These are phyloP conservation scores for Megalops cyprinoides DNA, from an alignment of 2,797 vertebrate species.

Conservation along the genomic window DNA sequence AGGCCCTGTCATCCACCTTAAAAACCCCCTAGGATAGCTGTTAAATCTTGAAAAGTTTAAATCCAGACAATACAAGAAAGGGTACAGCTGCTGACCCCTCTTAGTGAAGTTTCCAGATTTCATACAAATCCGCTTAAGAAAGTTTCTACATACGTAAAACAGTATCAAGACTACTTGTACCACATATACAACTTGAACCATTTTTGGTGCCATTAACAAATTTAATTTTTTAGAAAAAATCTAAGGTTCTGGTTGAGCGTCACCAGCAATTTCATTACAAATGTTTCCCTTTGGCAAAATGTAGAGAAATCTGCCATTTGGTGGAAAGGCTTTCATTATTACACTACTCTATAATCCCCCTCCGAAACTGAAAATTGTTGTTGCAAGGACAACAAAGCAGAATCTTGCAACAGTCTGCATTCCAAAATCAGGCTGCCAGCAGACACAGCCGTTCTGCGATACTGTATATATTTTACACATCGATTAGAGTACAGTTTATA, in stretches of 20 bases:
- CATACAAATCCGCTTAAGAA: slow-evolving; percentile 68
- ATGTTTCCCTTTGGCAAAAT: slow-evolving; percentile 74
- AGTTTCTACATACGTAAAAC: slow-evolving; percentile 56
- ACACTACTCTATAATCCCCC: slow-evolving; percentile 36
- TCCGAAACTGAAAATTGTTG: slow-evolving; percentile 34
- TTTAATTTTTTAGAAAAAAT: slow-evolving; percentile 69
- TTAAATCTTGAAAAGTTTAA: slow-evolving; percentile 38
- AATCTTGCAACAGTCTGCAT: slow-evolving; percentile 40
- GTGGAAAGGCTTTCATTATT: slow-evolving; percentile 42
- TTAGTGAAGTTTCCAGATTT: slow-evolving; percentile 66
- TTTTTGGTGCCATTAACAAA: slow-evolving; percentile 67
- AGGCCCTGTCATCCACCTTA: slow-evolving; percentile 27
- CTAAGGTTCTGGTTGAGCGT: slow-evolving; percentile 49
- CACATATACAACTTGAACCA: slow-evolving; percentile 45
- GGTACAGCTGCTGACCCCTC: slow-evolving; percentile 51
- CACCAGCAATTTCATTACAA: slow-evolving; percentile 65
- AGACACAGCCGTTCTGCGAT: slow-evolving; percentile 26
- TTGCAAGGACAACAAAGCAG: slow-evolving; percentile 39
- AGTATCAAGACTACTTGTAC: slow-evolving; percentile 49
- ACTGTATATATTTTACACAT: slow-evolving; percentile 46
- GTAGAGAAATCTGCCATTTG: slow-evolving; percentile 71
- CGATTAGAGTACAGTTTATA: slow-evolving; percentile 35
- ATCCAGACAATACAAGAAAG: slow-evolving; percentile 38
- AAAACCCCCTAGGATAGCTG: slow-evolving; percentile 34
- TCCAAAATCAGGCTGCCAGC: slow-evolving; percentile 47